phyloP scores from a whole-genome alignment of 1,140 invertebrate species.

The Wasmannia auropunctata region DNA sequence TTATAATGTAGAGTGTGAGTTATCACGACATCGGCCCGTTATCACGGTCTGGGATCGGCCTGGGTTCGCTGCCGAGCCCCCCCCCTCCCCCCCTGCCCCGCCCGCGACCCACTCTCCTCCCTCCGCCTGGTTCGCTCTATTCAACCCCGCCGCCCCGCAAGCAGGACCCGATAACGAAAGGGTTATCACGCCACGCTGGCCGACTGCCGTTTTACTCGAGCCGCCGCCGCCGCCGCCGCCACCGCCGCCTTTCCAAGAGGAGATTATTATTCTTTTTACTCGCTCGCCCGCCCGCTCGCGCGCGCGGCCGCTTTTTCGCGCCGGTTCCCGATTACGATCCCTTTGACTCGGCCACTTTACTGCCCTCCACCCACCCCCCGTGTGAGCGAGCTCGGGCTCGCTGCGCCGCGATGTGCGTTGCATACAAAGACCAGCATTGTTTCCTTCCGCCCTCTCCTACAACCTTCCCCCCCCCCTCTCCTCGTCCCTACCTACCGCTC shows the following conservation, averaged over 20 bases:
- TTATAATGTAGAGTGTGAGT: constrained; percentile 83
- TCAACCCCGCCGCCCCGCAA: constrained; percentile 71
- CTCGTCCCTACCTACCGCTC: background rate
- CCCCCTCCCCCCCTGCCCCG: constrained; percentile 57
- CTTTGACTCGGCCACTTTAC: constrained; percentile 81
- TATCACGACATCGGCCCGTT: constrained; percentile 82
- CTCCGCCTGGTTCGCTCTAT: constrained; percentile 53
- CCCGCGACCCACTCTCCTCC: constrained; percentile 38
- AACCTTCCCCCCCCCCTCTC: background rate
- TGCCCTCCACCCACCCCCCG: constrained; percentile 63
- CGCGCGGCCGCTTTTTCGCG: constrained; percentile 70
- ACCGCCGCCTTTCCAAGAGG: constrained; percentile 69
- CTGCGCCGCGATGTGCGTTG: constrained; percentile 30
- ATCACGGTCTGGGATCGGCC: constrained; percentile 81
- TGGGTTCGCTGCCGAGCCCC: constrained; percentile 82
- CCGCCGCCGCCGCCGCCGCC: too few species aligned
- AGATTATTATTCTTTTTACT: constrained; percentile 81
- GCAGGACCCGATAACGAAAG: constrained; percentile 82
- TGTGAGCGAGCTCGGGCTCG: background rate
- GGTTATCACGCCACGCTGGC: constrained; percentile 83
- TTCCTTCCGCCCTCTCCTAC: constrained; percentile 50
- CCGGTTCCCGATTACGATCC: constrained; percentile 78
- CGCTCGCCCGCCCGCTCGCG: constrained; percentile 13
- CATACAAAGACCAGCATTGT: constrained; percentile 77
- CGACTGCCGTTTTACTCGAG: constrained; percentile 73